Evolutionary conservation across 2,113 vertebrate species (phyloP).

Genomic region (Cyprinus carpio): DNA sequence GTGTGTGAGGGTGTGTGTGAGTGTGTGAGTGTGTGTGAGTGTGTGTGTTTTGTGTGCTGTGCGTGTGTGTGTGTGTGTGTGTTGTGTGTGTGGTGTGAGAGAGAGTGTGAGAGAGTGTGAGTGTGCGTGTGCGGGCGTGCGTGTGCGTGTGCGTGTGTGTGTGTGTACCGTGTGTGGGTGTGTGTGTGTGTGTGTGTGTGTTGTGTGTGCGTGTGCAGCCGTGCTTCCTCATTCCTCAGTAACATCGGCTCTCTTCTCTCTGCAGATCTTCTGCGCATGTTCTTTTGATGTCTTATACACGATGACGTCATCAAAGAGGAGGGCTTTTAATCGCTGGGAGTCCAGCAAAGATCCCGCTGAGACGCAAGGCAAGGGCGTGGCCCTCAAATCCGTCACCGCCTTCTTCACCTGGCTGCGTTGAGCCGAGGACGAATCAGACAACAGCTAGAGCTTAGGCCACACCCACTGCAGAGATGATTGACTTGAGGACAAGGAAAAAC

Average conservation of each 20-base stretch:
- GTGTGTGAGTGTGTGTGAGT: too few relatives aligned
- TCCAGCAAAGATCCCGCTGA: slow-evolving; percentile 91
- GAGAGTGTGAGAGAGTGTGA: too few relatives aligned
- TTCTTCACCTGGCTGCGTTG: slow-evolving; percentile 98
- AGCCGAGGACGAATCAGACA: slow-evolving; percentile 91
- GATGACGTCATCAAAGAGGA: slow-evolving; percentile 97
- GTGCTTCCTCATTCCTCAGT: not conserved
- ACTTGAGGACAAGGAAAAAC: slow-evolving; percentile 58
- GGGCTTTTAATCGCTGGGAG: slow-evolving; percentile 97
- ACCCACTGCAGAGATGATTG: slow-evolving; percentile 2
- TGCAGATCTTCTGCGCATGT: slow-evolving; percentile 90
- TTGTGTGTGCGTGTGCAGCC: too few relatives aligned
- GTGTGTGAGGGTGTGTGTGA: too few relatives aligned
- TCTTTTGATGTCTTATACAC: slow-evolving; percentile 94
- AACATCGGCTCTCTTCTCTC: not conserved
- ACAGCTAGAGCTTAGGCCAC: slow-evolving; percentile 79
- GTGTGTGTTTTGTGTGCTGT: too few relatives aligned
- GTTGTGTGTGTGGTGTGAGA: too few relatives aligned
- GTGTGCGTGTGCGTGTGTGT: too few relatives aligned
- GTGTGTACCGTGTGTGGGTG: too few relatives aligned
- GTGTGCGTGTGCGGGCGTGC: too few relatives aligned
- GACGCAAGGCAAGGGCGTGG: slow-evolving; percentile 94
- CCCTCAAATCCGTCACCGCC: slow-evolving; percentile 95
- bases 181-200: too few relatives aligned
- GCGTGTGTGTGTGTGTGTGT: too few relatives aligned